Evolutionary conservation across 92 coral and sea anemone species (phyloP).

Genomic region (Paragorgia papillata): DNA sequence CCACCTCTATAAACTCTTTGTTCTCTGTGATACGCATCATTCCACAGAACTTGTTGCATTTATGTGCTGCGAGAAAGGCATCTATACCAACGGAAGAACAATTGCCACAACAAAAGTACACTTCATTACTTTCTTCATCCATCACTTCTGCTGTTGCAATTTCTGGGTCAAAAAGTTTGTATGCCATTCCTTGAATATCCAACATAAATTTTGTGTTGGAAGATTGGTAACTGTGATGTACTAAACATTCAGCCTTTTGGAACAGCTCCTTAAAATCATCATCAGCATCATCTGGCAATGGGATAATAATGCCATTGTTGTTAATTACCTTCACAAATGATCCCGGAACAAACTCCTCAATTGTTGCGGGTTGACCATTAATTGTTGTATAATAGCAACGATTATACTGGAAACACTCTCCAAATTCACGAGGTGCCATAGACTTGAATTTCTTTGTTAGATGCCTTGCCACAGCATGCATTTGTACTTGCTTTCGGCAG

Average conservation of each 20-base stretch:
- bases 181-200: conserved; percentile 61
- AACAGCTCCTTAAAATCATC: conserved; percentile 43
- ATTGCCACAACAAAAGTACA: conserved; percentile 43
- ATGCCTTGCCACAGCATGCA: conserved; percentile 70
- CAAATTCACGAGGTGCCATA: conserved; percentile 51
- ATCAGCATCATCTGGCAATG: conserved; percentile 49
- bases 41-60: conserved; percentile 58
- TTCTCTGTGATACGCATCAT: conserved; percentile 44
- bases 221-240: conserved; percentile 54
- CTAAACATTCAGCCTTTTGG: conserved; percentile 63
- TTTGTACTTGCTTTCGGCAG: conserved; percentile 58
- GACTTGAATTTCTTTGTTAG: conserved; percentile 51
- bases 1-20: not conserved
- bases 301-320: conserved; percentile 55
- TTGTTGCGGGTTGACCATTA: conserved; percentile 59
- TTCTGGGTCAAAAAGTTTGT: conserved; percentile 59
- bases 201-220: conserved; percentile 56
- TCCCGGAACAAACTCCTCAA: conserved; percentile 66
- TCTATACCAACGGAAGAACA: conserved; percentile 54
- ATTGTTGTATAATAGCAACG: conserved; percentile 54
- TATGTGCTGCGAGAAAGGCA: conserved; percentile 53
- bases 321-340: conserved; percentile 59
- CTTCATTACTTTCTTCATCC: conserved; percentile 53
- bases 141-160: conserved; percentile 58
- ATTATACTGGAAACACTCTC: conserved; percentile 63